A percentile compares a stretch with the other conserved stretches of the same genome.
Conservation (phyloP, 2,888 invertebrate genomes). For the Pristionchus entomophagus region DNA sequence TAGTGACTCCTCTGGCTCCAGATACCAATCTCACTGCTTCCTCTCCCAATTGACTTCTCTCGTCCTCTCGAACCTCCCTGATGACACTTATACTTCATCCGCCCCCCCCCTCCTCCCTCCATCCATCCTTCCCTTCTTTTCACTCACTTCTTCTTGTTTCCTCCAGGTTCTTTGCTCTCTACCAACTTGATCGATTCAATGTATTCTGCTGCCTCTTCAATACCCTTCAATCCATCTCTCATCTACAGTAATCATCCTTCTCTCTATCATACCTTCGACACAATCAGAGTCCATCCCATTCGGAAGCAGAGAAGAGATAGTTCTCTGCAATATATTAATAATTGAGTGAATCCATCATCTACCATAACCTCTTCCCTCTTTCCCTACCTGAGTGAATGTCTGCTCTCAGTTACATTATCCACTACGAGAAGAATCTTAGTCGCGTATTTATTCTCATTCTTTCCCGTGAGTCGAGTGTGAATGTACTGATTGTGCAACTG, state of each 20-base stretch:
- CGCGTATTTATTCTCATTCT: slow-evolving; percentile 59
- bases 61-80: not conserved
- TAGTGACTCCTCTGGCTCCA: slow-evolving; percentile 67
- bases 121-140: not conserved
- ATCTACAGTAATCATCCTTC: not conserved
- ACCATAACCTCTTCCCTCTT: not conserved
- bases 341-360: not conserved
- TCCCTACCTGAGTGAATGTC: slow-evolving; percentile 40
- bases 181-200: slow-evolving; percentile 72
- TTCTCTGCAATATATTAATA: slow-evolving; percentile 60
- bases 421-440: slow-evolving; percentile 54
- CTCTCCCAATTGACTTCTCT: slow-evolving; percentile 56
- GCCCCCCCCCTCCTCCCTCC: not conserved
- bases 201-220: slow-evolving; percentile 75
- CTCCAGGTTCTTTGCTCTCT: slow-evolving; percentile 57
- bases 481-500: slow-evolving; percentile 73
- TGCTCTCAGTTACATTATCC: slow-evolving; percentile 39
- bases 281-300: slow-evolving; percentile 70
- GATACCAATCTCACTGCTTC: slow-evolving; percentile 69
- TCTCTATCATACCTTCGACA: slow-evolving; percentile 49
- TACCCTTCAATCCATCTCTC: not conserved
- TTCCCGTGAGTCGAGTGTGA: slow-evolving; percentile 67
- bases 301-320: slow-evolving; percentile 72
- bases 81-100: not conserved
- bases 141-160: slow-evolving; percentile 15